Evolutionary conservation across 2,888 invertebrate species (phyloP).

Genomic region (Leptopterna dolabrata): DNA sequence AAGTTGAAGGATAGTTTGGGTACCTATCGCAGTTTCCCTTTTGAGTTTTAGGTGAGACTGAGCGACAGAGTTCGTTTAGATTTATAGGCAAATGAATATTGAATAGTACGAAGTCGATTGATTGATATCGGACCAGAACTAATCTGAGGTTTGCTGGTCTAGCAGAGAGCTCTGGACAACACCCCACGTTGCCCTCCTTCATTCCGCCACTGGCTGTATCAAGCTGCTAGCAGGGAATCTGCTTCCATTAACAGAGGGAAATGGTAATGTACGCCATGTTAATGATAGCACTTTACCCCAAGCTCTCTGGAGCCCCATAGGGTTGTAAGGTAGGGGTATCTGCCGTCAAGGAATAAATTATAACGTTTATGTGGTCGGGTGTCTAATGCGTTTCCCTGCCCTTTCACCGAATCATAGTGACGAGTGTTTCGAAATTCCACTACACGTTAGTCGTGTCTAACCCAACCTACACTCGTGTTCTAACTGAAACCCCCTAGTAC

Average conservation of each 20-base stretch:
- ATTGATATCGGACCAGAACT: neutral
- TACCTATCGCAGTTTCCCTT: too few species aligned
- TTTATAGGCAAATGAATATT: too few species aligned
- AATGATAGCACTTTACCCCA: slow-evolving; percentile 5
- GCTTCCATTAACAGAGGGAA: slow-evolving; percentile 45
- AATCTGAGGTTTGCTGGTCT: neutral
- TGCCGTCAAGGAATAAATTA: neutral
- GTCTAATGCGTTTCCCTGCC: neutral
- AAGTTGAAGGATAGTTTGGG: too few species aligned
- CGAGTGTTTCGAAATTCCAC: neutral
- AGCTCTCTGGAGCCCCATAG: neutral
- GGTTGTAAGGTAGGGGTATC: neutral
- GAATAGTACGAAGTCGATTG: too few species aligned
- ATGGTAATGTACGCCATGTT: slow-evolving; percentile 31
- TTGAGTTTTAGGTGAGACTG: too few species aligned
- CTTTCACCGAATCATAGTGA: neutral
- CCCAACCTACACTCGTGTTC: neutral
- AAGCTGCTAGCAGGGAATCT: neutral
- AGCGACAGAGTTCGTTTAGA: too few species aligned
- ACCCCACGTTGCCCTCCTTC: neutral
- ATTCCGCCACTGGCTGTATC: neutral
- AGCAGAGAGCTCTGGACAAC: neutral
- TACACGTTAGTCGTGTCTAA: neutral
- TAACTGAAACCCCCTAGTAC: too few species aligned
- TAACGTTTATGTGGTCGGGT: slow-evolving; percentile 3